Conservation (phyloP, 2,113 vertebrate genomes). For the Chamaea fasciata region DNA sequence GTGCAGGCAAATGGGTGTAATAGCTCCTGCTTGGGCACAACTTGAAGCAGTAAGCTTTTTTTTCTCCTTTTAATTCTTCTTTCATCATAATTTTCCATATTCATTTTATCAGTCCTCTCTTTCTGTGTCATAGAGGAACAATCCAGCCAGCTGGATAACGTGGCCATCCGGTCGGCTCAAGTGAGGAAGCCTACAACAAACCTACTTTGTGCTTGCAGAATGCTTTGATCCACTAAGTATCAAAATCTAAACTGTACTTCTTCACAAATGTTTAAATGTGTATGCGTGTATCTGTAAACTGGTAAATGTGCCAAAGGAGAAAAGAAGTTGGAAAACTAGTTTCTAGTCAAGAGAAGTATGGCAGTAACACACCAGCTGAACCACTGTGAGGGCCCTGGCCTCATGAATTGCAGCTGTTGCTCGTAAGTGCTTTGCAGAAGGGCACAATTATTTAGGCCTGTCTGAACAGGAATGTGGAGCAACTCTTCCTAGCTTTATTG, state of each 20-base stretch:
- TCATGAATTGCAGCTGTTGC: background rate
- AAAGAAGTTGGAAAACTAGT: background rate
- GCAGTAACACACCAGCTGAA: background rate
- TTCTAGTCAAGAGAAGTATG: background rate
- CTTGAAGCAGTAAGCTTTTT: background rate
- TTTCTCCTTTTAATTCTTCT: background rate
- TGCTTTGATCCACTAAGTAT: background rate
- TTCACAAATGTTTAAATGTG: background rate
- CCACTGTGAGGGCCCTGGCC: background rate
- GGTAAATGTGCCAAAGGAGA: background rate
- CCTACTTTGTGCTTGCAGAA: background rate
- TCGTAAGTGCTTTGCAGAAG: background rate
- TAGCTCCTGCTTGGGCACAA: background rate
- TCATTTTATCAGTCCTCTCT: background rate
- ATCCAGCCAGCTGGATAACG: background rate
- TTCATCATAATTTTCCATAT: background rate
- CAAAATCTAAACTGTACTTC: background rate
- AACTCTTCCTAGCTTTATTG: background rate
- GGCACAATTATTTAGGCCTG: background rate
- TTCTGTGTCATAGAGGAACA: background rate
- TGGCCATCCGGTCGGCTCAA: background rate
- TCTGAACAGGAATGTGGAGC: background rate
- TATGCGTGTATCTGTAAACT: background rate
- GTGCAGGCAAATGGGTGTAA: background rate
- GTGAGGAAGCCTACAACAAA: background rate